Evolutionary conservation across 2,888 invertebrate species (phyloP).

Genomic region (Andrena trimmerana): DNA sequence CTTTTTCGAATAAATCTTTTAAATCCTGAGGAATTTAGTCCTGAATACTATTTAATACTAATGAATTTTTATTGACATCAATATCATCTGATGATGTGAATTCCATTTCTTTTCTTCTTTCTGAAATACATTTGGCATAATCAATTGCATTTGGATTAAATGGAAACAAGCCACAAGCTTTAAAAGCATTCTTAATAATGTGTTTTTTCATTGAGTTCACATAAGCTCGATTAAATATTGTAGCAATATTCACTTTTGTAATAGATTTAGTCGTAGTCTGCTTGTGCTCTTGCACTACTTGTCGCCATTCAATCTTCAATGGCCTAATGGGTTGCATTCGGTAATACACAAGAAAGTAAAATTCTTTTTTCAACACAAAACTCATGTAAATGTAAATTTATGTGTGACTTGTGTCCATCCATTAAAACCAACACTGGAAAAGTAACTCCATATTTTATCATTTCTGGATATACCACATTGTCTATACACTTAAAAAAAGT

Average conservation of each 20-base stretch:
- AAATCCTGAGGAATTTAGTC: not conserved
- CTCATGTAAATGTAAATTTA: conserved; percentile 4
- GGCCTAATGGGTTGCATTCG: conserved; percentile 3
- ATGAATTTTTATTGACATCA: not conserved
- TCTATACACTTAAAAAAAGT: not conserved
- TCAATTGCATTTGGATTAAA: not conserved
- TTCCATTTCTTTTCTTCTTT: conserved; percentile 1
- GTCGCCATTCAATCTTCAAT: not conserved
- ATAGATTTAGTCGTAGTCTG: conserved; percentile 1
- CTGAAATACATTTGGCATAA: conserved; percentile 3
- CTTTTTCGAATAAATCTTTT: conserved; percentile 1
- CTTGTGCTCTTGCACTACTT: not conserved
- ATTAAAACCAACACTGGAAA: conserved; percentile 3
- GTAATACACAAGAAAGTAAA: conserved; percentile 3
- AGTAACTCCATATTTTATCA: not conserved
- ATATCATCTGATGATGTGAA: conserved; percentile 1
- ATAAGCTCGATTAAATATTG: not conserved
- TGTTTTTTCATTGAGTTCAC: too few species aligned
- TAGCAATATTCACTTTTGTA: conserved; percentile 3
- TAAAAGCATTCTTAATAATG: not conserved
- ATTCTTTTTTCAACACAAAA: not conserved
- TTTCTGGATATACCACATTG: not conserved
- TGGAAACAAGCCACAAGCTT: conserved; percentile 1
- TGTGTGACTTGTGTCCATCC: conserved; percentile 3
- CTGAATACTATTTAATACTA: conserved; percentile 3